These are phyloP conservation scores for Alviniconcha strummeri DNA, from an alignment of 2,888 invertebrate species.

Conservation along the genomic window DNA sequence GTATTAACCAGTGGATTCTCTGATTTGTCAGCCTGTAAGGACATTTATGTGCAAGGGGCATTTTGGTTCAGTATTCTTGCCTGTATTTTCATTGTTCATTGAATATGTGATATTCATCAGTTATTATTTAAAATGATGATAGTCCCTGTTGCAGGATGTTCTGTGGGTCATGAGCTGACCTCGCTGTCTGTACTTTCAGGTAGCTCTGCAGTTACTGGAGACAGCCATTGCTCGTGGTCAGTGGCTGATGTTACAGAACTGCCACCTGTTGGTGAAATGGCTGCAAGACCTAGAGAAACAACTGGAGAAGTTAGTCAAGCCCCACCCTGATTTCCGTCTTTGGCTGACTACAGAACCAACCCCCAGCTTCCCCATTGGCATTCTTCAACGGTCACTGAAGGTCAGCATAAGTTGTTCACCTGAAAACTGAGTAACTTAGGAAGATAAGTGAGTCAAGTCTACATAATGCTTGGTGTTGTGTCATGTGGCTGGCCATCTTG, in stretches of 20 bases:
- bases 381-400: constrained; percentile 89
- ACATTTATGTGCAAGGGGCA: too few species aligned
- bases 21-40: background rate
- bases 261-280: constrained; percentile 88
- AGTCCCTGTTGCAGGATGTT: too few species aligned
- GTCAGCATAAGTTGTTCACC: constrained; percentile 63
- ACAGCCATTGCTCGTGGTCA: constrained; percentile 79
- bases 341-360: constrained; percentile 96
- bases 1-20: background rate
- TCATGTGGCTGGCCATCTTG: too few species aligned
- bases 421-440: too few species aligned
- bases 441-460: too few species aligned
- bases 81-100: too few species aligned
- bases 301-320: constrained; percentile 85
- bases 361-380: constrained; percentile 90
- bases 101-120: too few species aligned
- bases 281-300: constrained; percentile 87
- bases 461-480: too few species aligned
- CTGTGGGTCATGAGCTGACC: background rate
- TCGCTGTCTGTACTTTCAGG: constrained; percentile 73
- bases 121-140: too few species aligned
- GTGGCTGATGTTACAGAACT: constrained; percentile 95
- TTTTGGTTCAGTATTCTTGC: too few species aligned
- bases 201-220: constrained; percentile 78
- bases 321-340: constrained; percentile 92